These are phyloP conservation scores for Tolypeutes matacus DNA, from an alignment of 2,797 vertebrate genomes.

Conservation along the genomic window DNA sequence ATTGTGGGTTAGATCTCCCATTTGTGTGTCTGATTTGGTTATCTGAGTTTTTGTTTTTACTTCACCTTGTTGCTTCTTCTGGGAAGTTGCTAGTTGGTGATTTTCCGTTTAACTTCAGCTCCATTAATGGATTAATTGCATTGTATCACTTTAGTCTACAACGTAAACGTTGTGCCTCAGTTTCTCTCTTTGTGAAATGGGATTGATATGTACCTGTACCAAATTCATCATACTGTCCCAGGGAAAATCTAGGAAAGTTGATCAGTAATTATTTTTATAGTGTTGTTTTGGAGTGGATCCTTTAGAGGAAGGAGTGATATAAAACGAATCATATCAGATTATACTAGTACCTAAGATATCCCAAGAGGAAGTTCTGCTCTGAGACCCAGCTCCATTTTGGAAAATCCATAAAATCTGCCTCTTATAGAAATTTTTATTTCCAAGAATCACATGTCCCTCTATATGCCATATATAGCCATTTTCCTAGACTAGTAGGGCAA, in stretches of 20 bases:
- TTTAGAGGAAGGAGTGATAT: neutral
- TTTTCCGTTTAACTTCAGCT: neutral
- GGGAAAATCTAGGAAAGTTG: neutral
- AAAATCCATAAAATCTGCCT: constrained; percentile 7
- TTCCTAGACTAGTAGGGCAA: neutral
- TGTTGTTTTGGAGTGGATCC: neutral
- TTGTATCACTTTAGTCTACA: neutral
- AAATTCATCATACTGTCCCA: neutral
- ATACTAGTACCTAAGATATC: neutral
- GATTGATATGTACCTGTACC: neutral
- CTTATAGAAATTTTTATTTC: neutral
- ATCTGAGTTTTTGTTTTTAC: no score
- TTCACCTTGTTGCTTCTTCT: no score
- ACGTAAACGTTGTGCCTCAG: neutral
- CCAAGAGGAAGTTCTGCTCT: neutral
- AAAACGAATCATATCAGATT: neutral
- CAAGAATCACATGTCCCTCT: constrained; percentile 34
- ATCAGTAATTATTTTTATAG: neutral
- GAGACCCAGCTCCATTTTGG: neutral
- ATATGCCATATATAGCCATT: neutral
- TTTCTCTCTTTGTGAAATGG: constrained; percentile 38
- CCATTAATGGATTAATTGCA: neutral
- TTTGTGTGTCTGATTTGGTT: no score
- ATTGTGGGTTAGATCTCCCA: no score
- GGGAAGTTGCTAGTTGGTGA: no score